Evolutionary conservation across 2,797 vertebrate species (phyloP), one percentile per base, ranked within the genome.

Genomic region (Esox masquinongy): DNA sequence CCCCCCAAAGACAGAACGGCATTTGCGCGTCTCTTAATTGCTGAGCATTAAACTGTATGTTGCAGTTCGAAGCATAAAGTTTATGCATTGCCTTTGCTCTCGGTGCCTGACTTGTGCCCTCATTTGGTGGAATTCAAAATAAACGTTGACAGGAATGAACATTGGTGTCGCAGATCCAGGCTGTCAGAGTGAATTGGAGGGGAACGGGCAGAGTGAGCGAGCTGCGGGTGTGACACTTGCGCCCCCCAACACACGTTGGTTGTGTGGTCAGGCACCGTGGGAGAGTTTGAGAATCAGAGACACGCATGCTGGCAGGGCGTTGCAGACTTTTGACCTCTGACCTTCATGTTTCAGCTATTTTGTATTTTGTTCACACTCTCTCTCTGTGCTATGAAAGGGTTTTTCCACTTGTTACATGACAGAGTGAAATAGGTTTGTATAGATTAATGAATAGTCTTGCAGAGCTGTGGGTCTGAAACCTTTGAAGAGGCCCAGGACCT

Each of bases 291-390:
- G 53, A 22, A 56, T 56, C n/a, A 56, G 53, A 56, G 53, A n/a
- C 7, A 56, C 19, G 11, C 53, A 56, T 22, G 53, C 53, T 14
- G 63, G 63, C 24, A 24, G 63, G 63, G 14, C 22, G 15, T 31
- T 64, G 24, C 24, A 64, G 63, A 31, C 63, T 64, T 8, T 59
- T 64, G n/a, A 64, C 36, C 34, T n/a, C 31, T 43, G 67, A 68
- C 67, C 67, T 68, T 43, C 67, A 43, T 19, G 36, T 8, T 34
- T 39, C 36, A 11, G 6, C 17, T 19, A 22, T 59, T 59, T 59
- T 22, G 9, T 19, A 7, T 5, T 1, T 19, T 39, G 36, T 7
- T 68, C 66, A 19, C 5, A 19, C 64, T n/a, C 31, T 67, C 64
- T 36, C 64, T 67, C 63, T 31, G 63, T 66, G n/a, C n/a, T 8